Base-by-base conservation (phyloP, 2,888 invertebrate species). In the Chrysolina americana region DNA sequence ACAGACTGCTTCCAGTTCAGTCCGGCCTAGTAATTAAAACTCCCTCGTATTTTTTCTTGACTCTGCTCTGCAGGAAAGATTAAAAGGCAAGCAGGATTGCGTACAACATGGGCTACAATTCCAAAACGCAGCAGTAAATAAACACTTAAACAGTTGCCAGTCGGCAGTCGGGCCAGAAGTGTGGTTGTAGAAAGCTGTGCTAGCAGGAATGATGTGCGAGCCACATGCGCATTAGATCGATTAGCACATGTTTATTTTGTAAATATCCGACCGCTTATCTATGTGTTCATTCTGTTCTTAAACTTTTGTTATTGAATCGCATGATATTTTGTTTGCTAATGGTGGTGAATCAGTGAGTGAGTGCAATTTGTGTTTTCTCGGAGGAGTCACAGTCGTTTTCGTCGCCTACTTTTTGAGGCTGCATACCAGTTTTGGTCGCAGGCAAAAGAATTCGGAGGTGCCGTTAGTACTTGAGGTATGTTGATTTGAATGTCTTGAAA, bases 201-300 rank as follows among this genome's bases (percentile, higher is more conserved):
- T 13, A 69, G 71, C 65, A 65, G 59, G 59, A 65, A 59, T 59
- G 65, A 28, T 56, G 65, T 66, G 65, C 65, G 66, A 21, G 13
- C 47, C 70, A 65, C 69, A 65, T 56, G 73, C 73, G 73, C 69
- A 65, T 41, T 59, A 73, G 65, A 65, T 53, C 48, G 65, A 70
- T 28, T 62, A 41, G 73, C 73, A 73, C 73, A 69, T 73, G 69
- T 66, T 71, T 56, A 47, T 65, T 65, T 65, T 65, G 68, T 69
- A 23, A 63, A 68, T 47, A 17, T 19, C 41, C 13, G 44, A 64
- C 64, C 62, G 41, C 47, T 63, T 68, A 50, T 48, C 59, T n/a
- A n/a, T n/a, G n/a, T n/a, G n/a, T n/a, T n/a, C n/a, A n/a, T n/a
- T n/a, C n/a, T 19, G 17, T 48, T 17, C 8, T 56, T 56, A 6